Base-by-base conservation (phyloP, 2,113 vertebrate species). In the Nothobranchius furzeri region DNA sequence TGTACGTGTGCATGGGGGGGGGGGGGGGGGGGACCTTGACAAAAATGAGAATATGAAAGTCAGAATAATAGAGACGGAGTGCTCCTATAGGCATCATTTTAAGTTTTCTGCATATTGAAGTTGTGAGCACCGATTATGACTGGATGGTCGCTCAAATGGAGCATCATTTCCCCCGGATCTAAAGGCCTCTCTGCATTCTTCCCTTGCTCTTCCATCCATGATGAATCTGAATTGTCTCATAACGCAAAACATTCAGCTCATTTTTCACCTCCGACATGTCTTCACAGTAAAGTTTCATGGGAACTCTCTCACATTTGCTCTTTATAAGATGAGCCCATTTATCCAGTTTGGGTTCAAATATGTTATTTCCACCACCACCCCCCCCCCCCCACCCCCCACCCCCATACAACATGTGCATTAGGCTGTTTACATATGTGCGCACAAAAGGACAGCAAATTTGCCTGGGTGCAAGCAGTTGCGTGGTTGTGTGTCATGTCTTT, bases 401-500 rank as follows among this genome's bases (percentile, higher is more conserved):
- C 51, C 64, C 60, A 46, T 71, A 80, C 62, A 59, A 25, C 25
- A 14, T 74, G 72, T 74, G 53, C 72, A 62, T 68, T 49, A 58
- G 60, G 56, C 42, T 66, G 56, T 30, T 43, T 76, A 73, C 35
- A 25, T 51, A 30, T 48, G 59, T n/a, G 17, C 63, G 60, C 6
- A 13, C 60, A 49, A 35, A 40, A 40, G 35, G 43, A 24, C 36
- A 14, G 43, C 59, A 78, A 59, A 83, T 86, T 69, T 85, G 71
- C 58, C 60, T 55, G 66, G 62, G 70, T 8, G 35, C 42, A 6
- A 59, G 59, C 72, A 68, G 71, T 75, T 75, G 75, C 52, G 59
- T 75, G 62, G 75, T 61, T 53, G 67, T 81, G 71, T 85, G 83
- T 82, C 82, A 77, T 81, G 78, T 88, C 72, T 89, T 77, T 56